Conservation (phyloP, 2,113 vertebrate genomes). For the Elephas maximus region DNA sequence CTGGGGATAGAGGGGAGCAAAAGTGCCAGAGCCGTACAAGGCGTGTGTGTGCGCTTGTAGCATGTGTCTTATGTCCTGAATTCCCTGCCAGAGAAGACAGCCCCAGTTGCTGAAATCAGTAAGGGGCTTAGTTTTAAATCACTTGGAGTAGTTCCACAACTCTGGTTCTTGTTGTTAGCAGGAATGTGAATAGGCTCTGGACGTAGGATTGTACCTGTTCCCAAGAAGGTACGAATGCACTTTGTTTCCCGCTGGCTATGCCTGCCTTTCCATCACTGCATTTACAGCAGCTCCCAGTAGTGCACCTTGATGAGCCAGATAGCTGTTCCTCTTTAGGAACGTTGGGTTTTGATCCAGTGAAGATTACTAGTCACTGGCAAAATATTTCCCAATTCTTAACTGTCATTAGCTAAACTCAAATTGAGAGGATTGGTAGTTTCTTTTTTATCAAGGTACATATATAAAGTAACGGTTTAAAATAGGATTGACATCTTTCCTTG, state of each 20-base stretch:
- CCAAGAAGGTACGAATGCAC: fast-evolving
- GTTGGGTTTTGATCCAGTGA: background rate
- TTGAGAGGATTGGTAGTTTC: background rate
- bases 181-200: background rate
- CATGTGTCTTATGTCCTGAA: fast-evolving
- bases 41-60: fast-evolving
- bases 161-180: background rate
- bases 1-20: background rate
- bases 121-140: background rate
- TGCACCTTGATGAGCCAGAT: background rate
- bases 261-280: too few species aligned
- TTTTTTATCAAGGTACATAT: background rate
- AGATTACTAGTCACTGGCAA: background rate
- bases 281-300: background rate
- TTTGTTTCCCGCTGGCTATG: background rate
- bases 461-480: background rate
- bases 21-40: background rate
- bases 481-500: background rate
- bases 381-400: background rate
- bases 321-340: too few species aligned
- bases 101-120: background rate
- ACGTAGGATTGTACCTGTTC: fast-evolving
- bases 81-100: background rate
- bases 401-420: background rate
- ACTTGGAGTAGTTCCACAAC: background rate